Base-by-base conservation (phyloP, 2,888 invertebrate genomes). In the Sinohyriopsis cumingii region DNA sequence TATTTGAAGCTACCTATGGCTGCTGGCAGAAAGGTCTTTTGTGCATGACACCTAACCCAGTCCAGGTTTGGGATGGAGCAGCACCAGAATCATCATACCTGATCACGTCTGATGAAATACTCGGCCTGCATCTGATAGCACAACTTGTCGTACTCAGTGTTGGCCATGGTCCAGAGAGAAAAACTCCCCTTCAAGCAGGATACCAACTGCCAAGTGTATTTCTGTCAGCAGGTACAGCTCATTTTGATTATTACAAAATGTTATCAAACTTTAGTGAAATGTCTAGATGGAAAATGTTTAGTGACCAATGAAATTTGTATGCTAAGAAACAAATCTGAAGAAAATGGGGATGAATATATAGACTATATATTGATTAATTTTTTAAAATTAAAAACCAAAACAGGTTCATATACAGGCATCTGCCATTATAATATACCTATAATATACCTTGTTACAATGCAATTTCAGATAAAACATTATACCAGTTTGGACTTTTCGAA, bases 131-230 rank as follows among this genome's bases (percentile, higher is more conserved):
- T 63, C 72, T 87, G 63, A 76, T 65, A 6, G 87, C 88, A 24
- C 84, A 86, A 71, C 82, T 89, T 53, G 87, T 89, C 4, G 87
- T 88, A 3, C 75, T 89, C 22, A 87, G 84, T 73, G 72, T 79
- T 20, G 87, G 87, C 7, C 85, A 84, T 77, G 79, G 78, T 28
- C 73, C 84, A 2, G 73, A 78, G 67, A 70, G 81, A 33, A 65
- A 69, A 54, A 74, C 82, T 9, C 66, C 68, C 1, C 73, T 82
- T 33, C 67, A 71, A 19, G 53, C 73, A 20, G 74, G 77, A 15
- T 80, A 79, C 67, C 76, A 72, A 5, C 77, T 87, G 25, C 81
- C 87, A 0, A 77, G 81, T 72, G 81, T 84, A 45, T 86, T 87
- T 69, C 67, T 87, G 5, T 77, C 82, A 68, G 84, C 86, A 71